Conservation (phyloP, 2,888 invertebrate genomes). For the Nemurella pictetii region DNA sequence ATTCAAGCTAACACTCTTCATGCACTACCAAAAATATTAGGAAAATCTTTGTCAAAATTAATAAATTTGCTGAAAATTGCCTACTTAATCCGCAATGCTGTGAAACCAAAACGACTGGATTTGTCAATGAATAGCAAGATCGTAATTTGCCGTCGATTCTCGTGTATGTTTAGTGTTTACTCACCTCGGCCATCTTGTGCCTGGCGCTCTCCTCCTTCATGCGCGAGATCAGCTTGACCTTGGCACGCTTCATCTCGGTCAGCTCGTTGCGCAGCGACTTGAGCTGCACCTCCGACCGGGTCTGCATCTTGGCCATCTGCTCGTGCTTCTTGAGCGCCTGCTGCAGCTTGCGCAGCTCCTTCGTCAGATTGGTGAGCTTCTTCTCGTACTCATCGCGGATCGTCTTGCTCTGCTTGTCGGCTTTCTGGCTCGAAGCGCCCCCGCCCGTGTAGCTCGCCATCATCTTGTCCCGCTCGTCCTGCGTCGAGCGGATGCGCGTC, state of each 20-base stretch:
- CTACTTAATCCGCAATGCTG: too few species aligned
- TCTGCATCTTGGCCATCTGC: slow-evolving; percentile 78
- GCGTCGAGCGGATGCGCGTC: slow-evolving; percentile 78
- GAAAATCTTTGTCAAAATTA: too few species aligned
- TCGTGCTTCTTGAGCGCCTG: slow-evolving; percentile 88
- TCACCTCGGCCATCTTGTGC: slow-evolving; percentile 62
- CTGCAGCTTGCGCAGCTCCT: slow-evolving; percentile 81
- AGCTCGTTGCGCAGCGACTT: slow-evolving; percentile 72
- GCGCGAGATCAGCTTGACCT: slow-evolving; percentile 86
- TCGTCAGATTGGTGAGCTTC: slow-evolving; percentile 80
- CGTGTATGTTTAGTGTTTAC: neutral
- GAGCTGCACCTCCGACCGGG: slow-evolving; percentile 74
- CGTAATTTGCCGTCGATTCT: too few species aligned
- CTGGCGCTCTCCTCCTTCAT: slow-evolving; percentile 89
- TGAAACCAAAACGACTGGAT: too few species aligned
- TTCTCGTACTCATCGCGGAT: slow-evolving; percentile 89
- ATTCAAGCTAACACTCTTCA: too few species aligned
- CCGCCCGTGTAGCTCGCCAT: slow-evolving; percentile 54
- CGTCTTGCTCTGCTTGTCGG: slow-evolving; percentile 51
- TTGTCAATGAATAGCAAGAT: too few species aligned
- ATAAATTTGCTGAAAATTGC: too few species aligned
- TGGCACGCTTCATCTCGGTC: slow-evolving; percentile 79
- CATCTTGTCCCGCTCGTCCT: slow-evolving; percentile 89
- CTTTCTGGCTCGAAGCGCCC: neutral
- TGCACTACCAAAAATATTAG: too few species aligned